phyloP scores from a whole-genome alignment of 2,888 invertebrate genomes.

The Hecatera dysodea region DNA sequence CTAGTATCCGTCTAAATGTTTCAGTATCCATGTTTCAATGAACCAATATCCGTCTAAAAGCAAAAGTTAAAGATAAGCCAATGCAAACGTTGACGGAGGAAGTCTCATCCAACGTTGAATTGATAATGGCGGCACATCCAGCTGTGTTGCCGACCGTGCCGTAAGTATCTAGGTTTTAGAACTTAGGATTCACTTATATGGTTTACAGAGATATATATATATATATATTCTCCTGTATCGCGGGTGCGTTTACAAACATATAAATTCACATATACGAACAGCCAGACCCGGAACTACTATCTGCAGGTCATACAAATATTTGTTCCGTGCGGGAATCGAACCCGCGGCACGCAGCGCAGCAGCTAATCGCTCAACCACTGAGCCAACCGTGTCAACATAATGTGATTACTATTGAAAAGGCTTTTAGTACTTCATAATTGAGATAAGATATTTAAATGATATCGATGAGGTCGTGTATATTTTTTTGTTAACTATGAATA shows the following conservation, averaged over 20 bases:
- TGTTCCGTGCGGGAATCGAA: no score
- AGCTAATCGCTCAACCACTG: no score
- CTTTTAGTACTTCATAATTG: neutral
- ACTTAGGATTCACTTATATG: constrained; percentile 10
- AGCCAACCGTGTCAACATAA: no score
- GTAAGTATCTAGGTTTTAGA: constrained; percentile 56
- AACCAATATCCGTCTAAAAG: constrained; percentile 60
- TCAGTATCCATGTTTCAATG: constrained; percentile 20
- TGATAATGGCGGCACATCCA: constrained; percentile 74
- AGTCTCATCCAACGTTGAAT: constrained; percentile 78
- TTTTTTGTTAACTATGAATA: neutral
- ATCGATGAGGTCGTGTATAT: neutral
- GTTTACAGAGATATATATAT: constrained; percentile 1
- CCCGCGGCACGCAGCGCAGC: no score
- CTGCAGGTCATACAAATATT: no score
- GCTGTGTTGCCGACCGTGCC: constrained; percentile 55
- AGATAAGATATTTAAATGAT: no score
- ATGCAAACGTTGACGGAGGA: constrained; percentile 79
- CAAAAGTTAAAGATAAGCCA: constrained; percentile 76
- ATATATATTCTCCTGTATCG: no score
- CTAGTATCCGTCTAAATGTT: constrained; percentile 14
- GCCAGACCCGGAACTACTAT: no score
- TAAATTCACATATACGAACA: no score
- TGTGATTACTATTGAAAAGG: constrained; percentile 4
- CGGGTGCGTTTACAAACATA: no score